These are phyloP conservation scores for Sus scrofa DNA, from an alignment of 2,113 vertebrate species.

Conservation along the genomic window DNA sequence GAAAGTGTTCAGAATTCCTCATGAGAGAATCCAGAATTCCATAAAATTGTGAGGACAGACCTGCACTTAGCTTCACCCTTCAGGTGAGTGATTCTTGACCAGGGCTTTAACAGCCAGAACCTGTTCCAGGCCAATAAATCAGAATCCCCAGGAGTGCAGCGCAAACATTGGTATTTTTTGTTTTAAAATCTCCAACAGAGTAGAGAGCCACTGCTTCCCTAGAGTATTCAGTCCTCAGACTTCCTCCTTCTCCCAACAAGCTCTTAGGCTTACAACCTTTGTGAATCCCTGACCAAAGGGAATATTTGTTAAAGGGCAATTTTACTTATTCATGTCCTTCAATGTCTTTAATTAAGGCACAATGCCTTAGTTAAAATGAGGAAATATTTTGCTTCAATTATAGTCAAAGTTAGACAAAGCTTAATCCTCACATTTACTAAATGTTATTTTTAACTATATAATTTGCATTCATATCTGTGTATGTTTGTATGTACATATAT, in stretches of 20 bases:
- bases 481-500: not conserved
- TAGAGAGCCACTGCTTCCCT: not conserved
- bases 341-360: not conserved
- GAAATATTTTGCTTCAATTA: not conserved
- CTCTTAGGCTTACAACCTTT: not conserved
- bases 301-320: not conserved
- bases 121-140: not conserved
- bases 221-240: fast-evolving
- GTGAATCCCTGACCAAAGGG: not conserved
- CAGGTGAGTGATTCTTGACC: not conserved
- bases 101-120: not conserved
- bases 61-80: not conserved
- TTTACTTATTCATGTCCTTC: slow-evolving; percentile 15
- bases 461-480: not conserved
- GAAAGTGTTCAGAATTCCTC: not conserved
- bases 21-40: not conserved
- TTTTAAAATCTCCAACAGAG: not conserved
- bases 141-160: fast-evolving
- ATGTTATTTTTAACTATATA: not conserved
- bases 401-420: not conserved
- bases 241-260: not conserved
- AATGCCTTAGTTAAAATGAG: not conserved
- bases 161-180: not conserved
- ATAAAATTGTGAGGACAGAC: not conserved
- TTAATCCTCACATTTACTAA: not conserved